Percentiles rank a stretch among this genome's conserved stretches.
Conservation (phyloP, 1,140 invertebrate species). For the Linepithema humile region DNA sequence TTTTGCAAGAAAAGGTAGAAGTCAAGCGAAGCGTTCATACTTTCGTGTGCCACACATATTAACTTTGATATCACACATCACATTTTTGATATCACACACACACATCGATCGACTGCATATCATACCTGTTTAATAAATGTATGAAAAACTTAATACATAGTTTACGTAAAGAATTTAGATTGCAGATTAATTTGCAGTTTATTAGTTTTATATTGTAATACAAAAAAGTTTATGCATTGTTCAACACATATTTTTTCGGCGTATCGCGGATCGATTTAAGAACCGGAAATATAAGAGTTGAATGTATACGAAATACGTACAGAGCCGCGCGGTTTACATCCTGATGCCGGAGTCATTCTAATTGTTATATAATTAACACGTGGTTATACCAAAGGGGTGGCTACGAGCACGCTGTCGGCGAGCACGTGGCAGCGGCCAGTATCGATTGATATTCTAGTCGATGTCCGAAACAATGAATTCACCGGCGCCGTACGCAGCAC, state of each 20-base stretch:
- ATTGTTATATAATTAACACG: constrained; percentile 18
- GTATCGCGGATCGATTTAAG: too few species aligned
- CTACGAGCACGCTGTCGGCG: constrained; percentile 52
- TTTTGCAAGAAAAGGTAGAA: too few species aligned
- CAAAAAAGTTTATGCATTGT: too few species aligned
- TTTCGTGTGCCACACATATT: neutral
- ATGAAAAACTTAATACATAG: neutral
- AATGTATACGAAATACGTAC: too few species aligned
- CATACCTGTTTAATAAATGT: neutral
- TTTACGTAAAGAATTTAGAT: neutral
- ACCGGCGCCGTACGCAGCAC: constrained; percentile 29
- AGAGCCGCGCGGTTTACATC: too few species aligned
- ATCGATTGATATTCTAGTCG: constrained; percentile 56
- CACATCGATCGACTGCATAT: neutral
- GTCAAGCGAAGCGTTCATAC: neutral
- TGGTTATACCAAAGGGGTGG: neutral
- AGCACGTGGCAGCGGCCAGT: constrained; percentile 62
- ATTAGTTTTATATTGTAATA: too few species aligned
- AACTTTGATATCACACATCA: neutral
- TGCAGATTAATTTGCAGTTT: too few species aligned
- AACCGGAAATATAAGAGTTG: too few species aligned
- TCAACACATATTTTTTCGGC: too few species aligned
- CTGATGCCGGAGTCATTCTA: too few species aligned
- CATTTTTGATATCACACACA: too few species aligned
- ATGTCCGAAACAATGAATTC: constrained; percentile 32